Evolutionary conservation across 2,797 vertebrate species (phyloP).

Genomic region (Eurystomus glaucurus): DNA sequence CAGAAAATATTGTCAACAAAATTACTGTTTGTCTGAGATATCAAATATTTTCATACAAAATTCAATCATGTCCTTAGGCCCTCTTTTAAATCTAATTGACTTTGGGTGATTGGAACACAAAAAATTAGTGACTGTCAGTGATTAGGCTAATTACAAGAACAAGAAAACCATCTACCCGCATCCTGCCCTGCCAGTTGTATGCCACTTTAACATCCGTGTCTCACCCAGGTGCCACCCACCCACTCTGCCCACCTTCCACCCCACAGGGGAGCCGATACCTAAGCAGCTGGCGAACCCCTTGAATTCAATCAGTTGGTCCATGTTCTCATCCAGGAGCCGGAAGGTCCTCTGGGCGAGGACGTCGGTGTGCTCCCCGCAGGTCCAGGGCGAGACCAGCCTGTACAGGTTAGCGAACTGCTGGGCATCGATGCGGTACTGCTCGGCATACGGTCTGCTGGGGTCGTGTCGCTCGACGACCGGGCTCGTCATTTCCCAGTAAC

Average conservation of each 20-base stretch:
- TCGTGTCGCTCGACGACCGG: conserved; percentile 77
- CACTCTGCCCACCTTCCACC: neutral
- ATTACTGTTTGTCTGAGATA: neutral
- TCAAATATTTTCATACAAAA: neutral
- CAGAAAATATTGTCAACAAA: neutral
- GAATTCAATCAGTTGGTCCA: conserved; percentile 89
- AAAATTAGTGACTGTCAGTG: neutral
- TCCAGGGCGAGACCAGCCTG: conserved; percentile 90
- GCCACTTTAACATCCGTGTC: neutral
- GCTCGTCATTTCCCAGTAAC: conserved; percentile 90
- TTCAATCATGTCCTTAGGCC: neutral
- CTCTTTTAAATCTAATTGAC: neutral
- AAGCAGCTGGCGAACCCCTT: conserved; percentile 90
- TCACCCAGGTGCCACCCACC: fast-evolving
- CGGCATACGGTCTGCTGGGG: conserved; percentile 85
- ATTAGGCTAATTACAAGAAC: neutral
- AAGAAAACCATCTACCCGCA: neutral
- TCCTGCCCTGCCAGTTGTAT: fast-evolving
- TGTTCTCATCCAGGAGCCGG: conserved; percentile 90
- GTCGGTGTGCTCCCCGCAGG: conserved; percentile 86
- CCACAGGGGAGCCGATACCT: conserved; percentile 76
- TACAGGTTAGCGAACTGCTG: conserved; percentile 92
- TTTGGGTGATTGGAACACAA: neutral
- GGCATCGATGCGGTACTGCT: conserved; percentile 92
- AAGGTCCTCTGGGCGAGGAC: conserved; percentile 90